These are phyloP conservation scores for Protosalanx chinensis DNA, from an alignment of 2,797 vertebrate genomes.

Conservation along the genomic window DNA sequence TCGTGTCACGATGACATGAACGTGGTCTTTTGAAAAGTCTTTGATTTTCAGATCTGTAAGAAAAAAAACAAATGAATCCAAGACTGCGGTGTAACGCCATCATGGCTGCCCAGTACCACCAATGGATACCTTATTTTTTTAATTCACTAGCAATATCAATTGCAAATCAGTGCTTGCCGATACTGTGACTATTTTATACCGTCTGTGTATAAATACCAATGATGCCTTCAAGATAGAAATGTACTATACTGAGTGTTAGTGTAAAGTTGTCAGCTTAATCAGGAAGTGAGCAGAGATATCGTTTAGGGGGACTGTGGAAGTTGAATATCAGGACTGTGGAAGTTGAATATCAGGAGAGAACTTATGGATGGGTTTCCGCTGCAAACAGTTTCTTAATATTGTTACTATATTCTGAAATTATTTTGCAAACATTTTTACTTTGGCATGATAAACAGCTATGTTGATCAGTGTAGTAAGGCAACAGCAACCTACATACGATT, in stretches of 20 bases:
- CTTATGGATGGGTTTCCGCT: conserved; percentile 16
- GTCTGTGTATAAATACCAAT: conserved; percentile 1
- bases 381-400: conserved; percentile 28
- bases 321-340: neutral
- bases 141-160: neutral
- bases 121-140: neutral
- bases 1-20: conserved; percentile 34
- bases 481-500: conserved; percentile 33
- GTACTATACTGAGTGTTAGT: conserved; percentile 11
- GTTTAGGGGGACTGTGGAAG: conserved; percentile 3
- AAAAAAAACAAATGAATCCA: conserved; percentile 42
- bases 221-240: conserved; percentile 28
- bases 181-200: neutral
- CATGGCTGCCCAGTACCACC: conserved; percentile 21
- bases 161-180: neutral
- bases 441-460: conserved; percentile 40
- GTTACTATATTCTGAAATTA: conserved; percentile 31
- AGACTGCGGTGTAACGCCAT: conserved; percentile 37
- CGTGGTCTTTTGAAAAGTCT: conserved; percentile 55
- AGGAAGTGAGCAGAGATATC: conserved; percentile 4
- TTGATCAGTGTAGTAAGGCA: conserved; percentile 24
- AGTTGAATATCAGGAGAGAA: conserved; percentile 29
- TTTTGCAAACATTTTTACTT: conserved; percentile 20
- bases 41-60: conserved; percentile 72
- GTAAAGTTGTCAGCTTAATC: neutral